Evolutionary conservation across 2,797 vertebrate genomes (phyloP).

Genomic region (Poecilia wingei): DNA sequence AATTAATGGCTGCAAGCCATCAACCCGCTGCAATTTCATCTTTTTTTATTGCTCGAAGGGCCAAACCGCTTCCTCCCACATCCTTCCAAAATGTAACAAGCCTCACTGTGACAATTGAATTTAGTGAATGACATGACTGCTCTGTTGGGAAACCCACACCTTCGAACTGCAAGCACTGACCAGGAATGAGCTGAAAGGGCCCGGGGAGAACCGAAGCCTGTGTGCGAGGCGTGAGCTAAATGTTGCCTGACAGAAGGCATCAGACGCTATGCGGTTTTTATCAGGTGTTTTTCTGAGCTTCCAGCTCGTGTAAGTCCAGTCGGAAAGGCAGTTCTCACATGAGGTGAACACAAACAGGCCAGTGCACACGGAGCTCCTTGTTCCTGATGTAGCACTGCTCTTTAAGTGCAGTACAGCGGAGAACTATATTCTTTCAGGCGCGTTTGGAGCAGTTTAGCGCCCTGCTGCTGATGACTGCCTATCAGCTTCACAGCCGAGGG

Average conservation of each 20-base stretch:
- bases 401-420: constrained; percentile 19
- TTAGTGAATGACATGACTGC: constrained; percentile 22
- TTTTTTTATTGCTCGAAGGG: background rate
- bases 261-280: background rate
- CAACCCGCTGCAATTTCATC: constrained; percentile 29
- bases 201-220: constrained; percentile 18
- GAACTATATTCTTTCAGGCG: constrained; percentile 24
- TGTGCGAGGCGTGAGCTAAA: background rate
- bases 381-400: constrained; percentile 29
- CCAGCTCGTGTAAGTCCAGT: constrained; percentile 13
- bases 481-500: constrained; percentile 34
- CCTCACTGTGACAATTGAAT: constrained; percentile 39
- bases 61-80: constrained; percentile 20
- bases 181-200: constrained; percentile 19
- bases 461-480: constrained; percentile 29
- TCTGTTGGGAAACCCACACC: constrained; percentile 5
- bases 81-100: constrained; percentile 25
- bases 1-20: constrained; percentile 53
- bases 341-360: constrained; percentile 24
- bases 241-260: background rate
- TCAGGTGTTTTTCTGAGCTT: background rate
- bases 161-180: constrained; percentile 16
- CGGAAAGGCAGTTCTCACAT: constrained; percentile 12
- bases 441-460: constrained; percentile 36
- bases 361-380: constrained; percentile 12